Evolutionary conservation across 2,113 vertebrate genomes (phyloP), one percentile per base, ranked within the genome.

Genomic region (Sorex fumeus): DNA sequence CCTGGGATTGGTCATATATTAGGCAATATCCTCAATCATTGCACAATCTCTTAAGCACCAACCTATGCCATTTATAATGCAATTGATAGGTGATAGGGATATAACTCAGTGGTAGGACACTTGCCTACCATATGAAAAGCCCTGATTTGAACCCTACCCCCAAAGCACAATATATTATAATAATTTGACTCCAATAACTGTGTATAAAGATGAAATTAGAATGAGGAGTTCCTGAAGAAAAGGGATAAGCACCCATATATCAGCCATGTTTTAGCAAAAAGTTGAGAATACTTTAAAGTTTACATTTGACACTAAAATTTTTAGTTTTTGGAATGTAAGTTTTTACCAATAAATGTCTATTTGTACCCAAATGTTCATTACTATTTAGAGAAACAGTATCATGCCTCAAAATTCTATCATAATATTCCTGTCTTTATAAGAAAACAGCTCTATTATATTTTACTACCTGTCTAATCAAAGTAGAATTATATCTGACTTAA

Each of bases 331-430:
- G 84, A 93, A 88, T 87, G 34, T 78, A 40, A 40, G 23, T 47
- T 91, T 70, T 88, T 95, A 64, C 47, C 76, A 93, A 80, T 76
- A 84, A 92, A 90, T 27, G 5, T 85, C 7, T 81, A 64, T 72
- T 85, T 81, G 75, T 43, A 67, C 72, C 34, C 34, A 67, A 75
- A 50, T 77, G 32, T 62, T 12, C 32, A 88, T 75, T 70, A 83
- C 66, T 91, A 93, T 87, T 78, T 57, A 76, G 27, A 83, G 19
- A 83, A 82, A 70, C 43, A 76, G 23, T 92, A 34, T 75, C 60
- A 36, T 60, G 23, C 87, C 95, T 93, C 47, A 75, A 91, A 79
- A 64, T 15, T 86, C 85, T 15, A 62, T 70, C 30, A 71, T 40
- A 32, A 32, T 45, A 70, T 87, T 15, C 21, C 21, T 60, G 82